Conservation (phyloP, 1,140 invertebrate genomes). For the Latrodectus geometricus region DNA sequence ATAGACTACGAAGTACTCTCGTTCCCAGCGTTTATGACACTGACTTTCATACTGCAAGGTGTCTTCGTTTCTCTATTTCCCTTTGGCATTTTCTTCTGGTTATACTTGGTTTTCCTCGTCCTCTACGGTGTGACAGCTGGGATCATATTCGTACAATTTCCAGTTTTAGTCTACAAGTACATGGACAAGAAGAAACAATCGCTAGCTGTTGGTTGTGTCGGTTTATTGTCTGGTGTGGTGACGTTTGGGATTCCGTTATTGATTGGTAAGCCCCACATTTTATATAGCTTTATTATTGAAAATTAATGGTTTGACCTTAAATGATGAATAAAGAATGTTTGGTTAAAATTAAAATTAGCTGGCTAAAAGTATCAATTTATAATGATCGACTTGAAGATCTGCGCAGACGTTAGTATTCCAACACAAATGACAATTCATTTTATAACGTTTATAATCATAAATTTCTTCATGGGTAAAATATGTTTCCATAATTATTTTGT, state of each 20-base stretch:
- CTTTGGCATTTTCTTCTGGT: not conserved
- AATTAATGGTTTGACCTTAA: no score
- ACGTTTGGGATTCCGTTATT: constrained; percentile 57
- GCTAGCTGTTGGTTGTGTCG: constrained; percentile 34
- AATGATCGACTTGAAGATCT: no score
- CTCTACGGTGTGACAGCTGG: constrained; percentile 34
- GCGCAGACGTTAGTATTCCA: no score
- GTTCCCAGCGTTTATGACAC: constrained; percentile 34
- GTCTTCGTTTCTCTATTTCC: constrained; percentile 28
- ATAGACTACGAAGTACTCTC: constrained; percentile 44
- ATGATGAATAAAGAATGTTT: no score
- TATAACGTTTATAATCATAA: no score
- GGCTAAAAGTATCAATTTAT: no score
- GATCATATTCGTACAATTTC: constrained; percentile 59
- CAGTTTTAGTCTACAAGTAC: constrained; percentile 62
- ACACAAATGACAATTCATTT: no score
- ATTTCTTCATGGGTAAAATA: no score
- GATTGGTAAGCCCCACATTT: constrained; percentile 49
- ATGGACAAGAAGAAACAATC: constrained; percentile 44
- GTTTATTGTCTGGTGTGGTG: constrained; percentile 49
- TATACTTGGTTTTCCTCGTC: not conserved
- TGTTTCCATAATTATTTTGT: no score
- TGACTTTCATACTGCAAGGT: constrained; percentile 43
- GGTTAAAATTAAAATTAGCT: no score
- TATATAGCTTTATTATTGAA: not conserved